These are phyloP conservation scores for Neoitamus cyanurus DNA, from an alignment of 2,888 invertebrate species.

Conservation along the genomic window DNA sequence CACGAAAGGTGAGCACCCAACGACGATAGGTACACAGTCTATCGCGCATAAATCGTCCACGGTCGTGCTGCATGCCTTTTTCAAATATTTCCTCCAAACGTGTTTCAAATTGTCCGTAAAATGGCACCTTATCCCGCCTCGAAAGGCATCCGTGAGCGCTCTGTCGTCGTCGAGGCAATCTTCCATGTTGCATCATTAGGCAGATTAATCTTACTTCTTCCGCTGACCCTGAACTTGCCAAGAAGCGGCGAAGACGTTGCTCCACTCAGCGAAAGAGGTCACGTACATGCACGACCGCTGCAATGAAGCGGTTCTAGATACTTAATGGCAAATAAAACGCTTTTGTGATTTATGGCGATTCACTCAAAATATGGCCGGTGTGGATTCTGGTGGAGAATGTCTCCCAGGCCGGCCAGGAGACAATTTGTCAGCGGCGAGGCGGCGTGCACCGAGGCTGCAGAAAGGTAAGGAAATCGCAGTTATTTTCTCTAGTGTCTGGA, in stretches of 20 bases:
- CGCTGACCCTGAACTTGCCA: conserved; percentile 18
- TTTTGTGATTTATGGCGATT: conserved; percentile 23
- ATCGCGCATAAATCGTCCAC: background rate
- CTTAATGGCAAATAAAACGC: conserved; percentile 16
- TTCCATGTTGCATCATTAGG: conserved; percentile 24
- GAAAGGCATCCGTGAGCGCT: background rate
- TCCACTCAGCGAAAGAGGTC: conserved; percentile 10
- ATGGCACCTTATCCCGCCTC: background rate
- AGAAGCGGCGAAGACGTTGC: background rate
- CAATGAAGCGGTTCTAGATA: conserved; percentile 12
- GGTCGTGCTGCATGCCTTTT: background rate
- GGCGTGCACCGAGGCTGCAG: background rate
- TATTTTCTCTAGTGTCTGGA: background rate
- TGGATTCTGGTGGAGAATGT: background rate
- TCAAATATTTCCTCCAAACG: conserved; percentile 1
- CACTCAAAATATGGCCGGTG: conserved; percentile 3
- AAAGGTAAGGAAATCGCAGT: background rate
- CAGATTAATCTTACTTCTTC: conserved; percentile 22
- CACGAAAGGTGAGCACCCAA: background rate
- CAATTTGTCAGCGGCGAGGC: background rate
- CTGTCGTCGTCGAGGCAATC: background rate
- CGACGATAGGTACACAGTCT: background rate
- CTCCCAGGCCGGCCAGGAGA: background rate
- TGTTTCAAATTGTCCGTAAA: conserved; percentile 1
- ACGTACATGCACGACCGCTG: background rate